phyloP scores from a whole-genome alignment of 2,797 vertebrate species.

The Phrynocephalus vlangalii region DNA sequence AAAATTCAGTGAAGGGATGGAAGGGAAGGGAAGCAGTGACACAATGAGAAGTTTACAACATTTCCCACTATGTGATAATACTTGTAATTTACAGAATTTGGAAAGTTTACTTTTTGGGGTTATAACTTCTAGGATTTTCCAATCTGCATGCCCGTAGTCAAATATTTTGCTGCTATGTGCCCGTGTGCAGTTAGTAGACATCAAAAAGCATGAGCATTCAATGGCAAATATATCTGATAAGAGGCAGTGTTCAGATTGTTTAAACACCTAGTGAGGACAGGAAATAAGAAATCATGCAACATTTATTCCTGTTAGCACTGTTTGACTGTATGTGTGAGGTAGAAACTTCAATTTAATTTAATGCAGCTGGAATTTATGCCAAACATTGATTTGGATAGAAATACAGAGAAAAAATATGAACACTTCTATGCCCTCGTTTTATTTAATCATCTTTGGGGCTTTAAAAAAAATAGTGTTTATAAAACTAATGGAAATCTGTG shows the following conservation, averaged over 20 bases:
- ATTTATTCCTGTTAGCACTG: neutral
- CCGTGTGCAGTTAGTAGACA: neutral
- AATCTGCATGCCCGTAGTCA: neutral
- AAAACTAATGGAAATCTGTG: neutral
- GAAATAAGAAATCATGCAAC: neutral
- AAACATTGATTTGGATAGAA: neutral
- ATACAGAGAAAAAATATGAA: neutral
- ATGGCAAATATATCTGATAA: neutral
- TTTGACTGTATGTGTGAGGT: neutral
- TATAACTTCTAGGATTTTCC: too few relatives aligned
- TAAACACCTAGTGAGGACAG: neutral
- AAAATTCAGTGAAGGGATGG: neutral
- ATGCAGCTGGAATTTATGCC: neutral
- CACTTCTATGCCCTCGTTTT: neutral
- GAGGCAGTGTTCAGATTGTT: neutral
- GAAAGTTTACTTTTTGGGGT: too few relatives aligned
- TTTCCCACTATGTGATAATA: neutral
- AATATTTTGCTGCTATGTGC: neutral
- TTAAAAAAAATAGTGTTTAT: slow-evolving; percentile 6
- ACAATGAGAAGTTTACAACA: neutral
- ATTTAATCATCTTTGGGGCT: neutral
- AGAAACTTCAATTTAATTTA: neutral
- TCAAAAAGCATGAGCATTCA: neutral
- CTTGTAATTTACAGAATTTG: neutral
- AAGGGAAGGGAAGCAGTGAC: neutral